These are phyloP conservation scores for Anneissia japonica DNA, from an alignment of 35 echinoderm and acorn worm species.

Conservation along the genomic window DNA sequence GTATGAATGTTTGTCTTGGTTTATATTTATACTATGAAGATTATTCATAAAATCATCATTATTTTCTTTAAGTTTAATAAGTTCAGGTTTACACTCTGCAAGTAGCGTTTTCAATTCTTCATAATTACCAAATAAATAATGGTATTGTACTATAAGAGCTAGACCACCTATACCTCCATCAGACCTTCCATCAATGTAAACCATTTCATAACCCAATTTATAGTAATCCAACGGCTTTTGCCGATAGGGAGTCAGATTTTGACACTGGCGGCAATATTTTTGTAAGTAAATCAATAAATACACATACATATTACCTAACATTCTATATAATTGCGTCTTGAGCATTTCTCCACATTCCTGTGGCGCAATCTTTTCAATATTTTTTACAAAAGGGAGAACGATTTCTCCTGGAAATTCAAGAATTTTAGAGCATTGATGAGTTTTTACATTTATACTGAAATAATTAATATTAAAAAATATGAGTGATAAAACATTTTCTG, in stretches of 20 bases:
- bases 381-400: neutral
- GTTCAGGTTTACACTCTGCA: neutral
- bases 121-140: neutral
- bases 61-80: neutral
- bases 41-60: neutral
- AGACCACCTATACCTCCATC: neutral
- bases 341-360: neutral
- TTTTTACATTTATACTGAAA: neutral
- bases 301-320: neutral
- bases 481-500: neutral
- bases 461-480: neutral
- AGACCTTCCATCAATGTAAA: neutral
- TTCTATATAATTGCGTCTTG: neutral
- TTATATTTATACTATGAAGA: neutral
- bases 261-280: neutral
- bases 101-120: neutral
- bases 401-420: neutral
- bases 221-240: neutral
- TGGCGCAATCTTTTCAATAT: neutral
- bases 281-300: neutral
- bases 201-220: neutral
- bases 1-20: neutral
- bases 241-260: neutral
- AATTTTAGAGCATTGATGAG: neutral
- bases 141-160: neutral